Evolutionary conservation across 2,113 vertebrate genomes (phyloP).

Genomic region (Rhinolophus sinicus): DNA sequence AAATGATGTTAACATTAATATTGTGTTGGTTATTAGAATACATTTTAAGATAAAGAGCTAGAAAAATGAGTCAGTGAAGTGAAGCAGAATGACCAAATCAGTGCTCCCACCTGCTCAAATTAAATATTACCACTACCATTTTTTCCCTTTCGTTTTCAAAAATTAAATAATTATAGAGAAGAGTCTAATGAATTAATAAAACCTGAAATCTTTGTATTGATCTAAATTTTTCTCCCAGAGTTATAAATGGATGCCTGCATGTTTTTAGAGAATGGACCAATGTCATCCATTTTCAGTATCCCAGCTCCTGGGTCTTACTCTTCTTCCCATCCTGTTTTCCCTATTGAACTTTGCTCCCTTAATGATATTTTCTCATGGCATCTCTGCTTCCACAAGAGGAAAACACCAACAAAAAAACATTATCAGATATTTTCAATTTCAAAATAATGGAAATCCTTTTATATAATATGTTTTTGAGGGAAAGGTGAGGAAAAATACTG

Average conservation of each 20-base stretch:
- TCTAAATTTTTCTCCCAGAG: neutral
- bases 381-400: neutral
- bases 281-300: neutral
- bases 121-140: neutral
- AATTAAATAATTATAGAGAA: neutral
- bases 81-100: neutral
- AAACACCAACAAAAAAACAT: neutral
- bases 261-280: neutral
- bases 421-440: neutral
- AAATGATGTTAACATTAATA: neutral
- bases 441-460: neutral
- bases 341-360: neutral
- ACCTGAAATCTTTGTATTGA: neutral
- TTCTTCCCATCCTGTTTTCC: neutral
- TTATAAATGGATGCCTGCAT: neutral
- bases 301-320: neutral
- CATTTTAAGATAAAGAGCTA: conserved; percentile 50
- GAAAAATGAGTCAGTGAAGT: neutral
- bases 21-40: neutral
- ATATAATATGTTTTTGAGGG: neutral
- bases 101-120: neutral
- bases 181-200: neutral
- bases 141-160: neutral
- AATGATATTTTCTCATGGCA: neutral
- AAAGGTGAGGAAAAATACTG: conserved; percentile 1